phyloP scores from a whole-genome alignment of 2,888 invertebrate genomes.

The Aphodius sticticus region DNA sequence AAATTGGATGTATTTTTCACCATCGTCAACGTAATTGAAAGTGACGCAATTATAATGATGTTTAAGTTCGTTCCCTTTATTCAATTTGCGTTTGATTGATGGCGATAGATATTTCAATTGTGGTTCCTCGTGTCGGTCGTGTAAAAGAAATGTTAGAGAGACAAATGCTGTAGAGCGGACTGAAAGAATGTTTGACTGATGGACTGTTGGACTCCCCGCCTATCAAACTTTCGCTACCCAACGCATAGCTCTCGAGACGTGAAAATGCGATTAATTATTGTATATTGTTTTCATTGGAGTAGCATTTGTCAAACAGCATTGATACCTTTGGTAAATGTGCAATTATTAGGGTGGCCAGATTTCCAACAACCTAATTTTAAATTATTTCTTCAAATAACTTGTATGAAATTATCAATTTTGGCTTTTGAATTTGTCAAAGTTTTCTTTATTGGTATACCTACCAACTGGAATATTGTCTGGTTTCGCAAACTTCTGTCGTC shows the following conservation, averaged over 20 bases:
- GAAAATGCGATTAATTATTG: neutral
- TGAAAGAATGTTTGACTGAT: neutral
- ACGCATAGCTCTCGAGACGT: constrained; percentile 28
- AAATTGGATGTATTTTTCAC: constrained; percentile 36
- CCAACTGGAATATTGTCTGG: too few species aligned
- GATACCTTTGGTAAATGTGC: too few species aligned
- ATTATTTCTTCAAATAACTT: too few species aligned
- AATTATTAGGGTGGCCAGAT: too few species aligned
- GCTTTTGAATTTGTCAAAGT: too few species aligned
- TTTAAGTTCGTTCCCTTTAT: constrained; percentile 21
- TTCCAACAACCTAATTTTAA: too few species aligned
- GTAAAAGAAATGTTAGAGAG: constrained; percentile 18
- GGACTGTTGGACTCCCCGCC: constrained; percentile 40
- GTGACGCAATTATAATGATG: constrained; percentile 26
- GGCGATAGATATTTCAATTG: constrained; percentile 15
- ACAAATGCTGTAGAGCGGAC: neutral
- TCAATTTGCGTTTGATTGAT: constrained; percentile 20
- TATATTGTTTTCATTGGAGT: too few species aligned
- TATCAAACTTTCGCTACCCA: constrained; percentile 45
- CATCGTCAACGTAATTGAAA: constrained; percentile 18
- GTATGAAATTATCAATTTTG: too few species aligned
- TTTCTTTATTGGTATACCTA: too few species aligned
- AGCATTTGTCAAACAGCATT: too few species aligned
- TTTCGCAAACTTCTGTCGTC: too few species aligned
- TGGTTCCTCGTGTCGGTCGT: constrained; percentile 7